Evolutionary conservation across 92 coral and sea anemone species (phyloP), one percentile per base, ranked within the genome.

Genomic region (Pocillopora grandis): DNA sequence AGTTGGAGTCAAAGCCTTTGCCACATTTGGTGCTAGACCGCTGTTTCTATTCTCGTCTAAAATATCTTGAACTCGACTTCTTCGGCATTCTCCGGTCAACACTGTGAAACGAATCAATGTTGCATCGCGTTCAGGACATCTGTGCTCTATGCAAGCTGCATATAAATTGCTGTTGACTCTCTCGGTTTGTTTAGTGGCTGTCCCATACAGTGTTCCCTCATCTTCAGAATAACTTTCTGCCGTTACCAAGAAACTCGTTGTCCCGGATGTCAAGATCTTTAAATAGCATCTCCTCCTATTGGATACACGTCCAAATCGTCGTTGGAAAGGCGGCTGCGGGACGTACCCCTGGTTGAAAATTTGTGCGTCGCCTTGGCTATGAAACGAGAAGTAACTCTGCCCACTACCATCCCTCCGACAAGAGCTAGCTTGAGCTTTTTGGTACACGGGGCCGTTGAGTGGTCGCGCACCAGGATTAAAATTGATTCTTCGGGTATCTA

Each of bases 61-160:
- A 10, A 19, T 12, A 48, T 68, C 55, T 33, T 68, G 72, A 8
- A 68, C 72, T 17, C 14, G 72, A 13, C 72, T 68, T 68, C 72
- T 68, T 68, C 36, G 72, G 72, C 72, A 68, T 68, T 68, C 72
- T 68, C 72, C 72, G 48, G 72, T 68, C 48, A 68, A 68, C 72
- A 68, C 72, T n/a, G 72, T 68, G 36, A 68, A 35, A 18, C 52
- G 72, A 68, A 68, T 68, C 31, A 68, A 35, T 11, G 52, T 68
- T 37, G 72, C 72, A 33, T 68, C 52, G 19, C n/a, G 72, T 33
- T 68, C 72, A 68, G 72, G 72, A 33, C 72, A 68, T 48, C 72
- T 68, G 72, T 68, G 52, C 48, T 68, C 72, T 68, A 68, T 12
- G 72, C 72, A 68, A 31, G 31, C 48, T 68, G 72, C 72, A 68